Evolutionary conservation across 2,113 vertebrate genomes (phyloP).

Genomic region (Odobenus rosmarus): DNA sequence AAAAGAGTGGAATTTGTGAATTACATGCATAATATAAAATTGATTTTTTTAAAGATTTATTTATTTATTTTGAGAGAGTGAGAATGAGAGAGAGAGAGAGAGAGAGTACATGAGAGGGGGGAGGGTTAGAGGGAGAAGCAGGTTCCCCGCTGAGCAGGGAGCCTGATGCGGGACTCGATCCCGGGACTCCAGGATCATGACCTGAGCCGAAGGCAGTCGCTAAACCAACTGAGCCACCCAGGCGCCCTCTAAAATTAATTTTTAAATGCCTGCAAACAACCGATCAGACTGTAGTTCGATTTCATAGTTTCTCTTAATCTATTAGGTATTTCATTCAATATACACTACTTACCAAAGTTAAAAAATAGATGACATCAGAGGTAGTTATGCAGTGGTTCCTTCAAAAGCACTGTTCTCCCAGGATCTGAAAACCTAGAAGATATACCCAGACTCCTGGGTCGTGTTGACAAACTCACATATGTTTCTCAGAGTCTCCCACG

Average conservation of each 20-base stretch:
- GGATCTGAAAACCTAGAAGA: not conserved
- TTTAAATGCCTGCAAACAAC: not conserved
- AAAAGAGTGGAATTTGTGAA: not conserved
- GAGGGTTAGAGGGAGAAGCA: no score
- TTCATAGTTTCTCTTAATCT: not conserved
- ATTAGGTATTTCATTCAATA: not conserved
- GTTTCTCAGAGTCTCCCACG: not conserved
- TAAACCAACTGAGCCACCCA: no score
- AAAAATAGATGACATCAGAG: not conserved
- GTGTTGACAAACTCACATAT: not conserved
- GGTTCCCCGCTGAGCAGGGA: no score
- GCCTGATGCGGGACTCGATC: no score
- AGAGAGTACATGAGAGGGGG: no score
- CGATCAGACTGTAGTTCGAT: not conserved
- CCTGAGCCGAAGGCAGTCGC: no score
- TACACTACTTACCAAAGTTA: not conserved
- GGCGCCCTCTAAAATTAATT: not conserved
- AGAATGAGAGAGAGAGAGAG: no score
- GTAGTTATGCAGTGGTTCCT: not conserved
- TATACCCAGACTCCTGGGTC: not conserved
- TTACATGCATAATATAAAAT: not conserved
- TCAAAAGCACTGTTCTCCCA: not conserved
- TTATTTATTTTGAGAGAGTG: no score
- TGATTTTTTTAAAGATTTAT: not conserved
- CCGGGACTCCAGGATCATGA: no score